Percentiles rank a stretch among this genome's conserved stretches.
phyloP scores from a whole-genome alignment of 2,888 invertebrate species.

The Phlogophora meticulosa region DNA sequence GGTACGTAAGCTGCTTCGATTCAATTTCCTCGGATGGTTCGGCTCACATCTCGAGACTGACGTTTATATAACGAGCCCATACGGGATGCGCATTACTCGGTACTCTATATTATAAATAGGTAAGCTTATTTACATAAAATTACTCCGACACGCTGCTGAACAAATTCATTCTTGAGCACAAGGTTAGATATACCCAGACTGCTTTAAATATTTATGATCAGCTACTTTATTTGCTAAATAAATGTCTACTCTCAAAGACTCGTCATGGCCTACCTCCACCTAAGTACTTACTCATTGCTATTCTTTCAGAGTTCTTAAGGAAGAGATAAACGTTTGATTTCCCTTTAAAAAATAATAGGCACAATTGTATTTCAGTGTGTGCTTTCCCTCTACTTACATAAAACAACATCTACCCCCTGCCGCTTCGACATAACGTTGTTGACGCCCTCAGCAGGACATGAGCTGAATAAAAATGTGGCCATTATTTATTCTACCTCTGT shows the following conservation, averaged over 20 bases:
- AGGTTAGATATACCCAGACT: slow-evolving; percentile 22
- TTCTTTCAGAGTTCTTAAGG: not conserved
- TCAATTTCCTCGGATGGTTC: slow-evolving; percentile 74
- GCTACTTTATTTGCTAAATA: slow-evolving; percentile 23
- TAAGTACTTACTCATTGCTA: not conserved
- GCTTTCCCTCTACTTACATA: slow-evolving; percentile 46
- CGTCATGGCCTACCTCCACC: not conserved
- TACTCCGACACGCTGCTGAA: slow-evolving; percentile 43
- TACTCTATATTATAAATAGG: slow-evolving; percentile 44
- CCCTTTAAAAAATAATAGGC: slow-evolving; percentile 38
- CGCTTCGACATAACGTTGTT: slow-evolving; percentile 62
- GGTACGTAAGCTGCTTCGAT: slow-evolving; percentile 74
- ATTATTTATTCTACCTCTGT: slow-evolving; percentile 78
- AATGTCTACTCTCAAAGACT: not conserved
- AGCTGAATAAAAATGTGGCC: slow-evolving; percentile 78
- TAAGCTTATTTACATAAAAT: slow-evolving; percentile 58
- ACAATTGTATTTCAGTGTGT: slow-evolving; percentile 51
- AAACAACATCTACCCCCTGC: slow-evolving; percentile 61
- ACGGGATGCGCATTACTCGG: slow-evolving; percentile 50
- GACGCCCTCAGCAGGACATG: slow-evolving; percentile 73
- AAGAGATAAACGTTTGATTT: slow-evolving; percentile 21
- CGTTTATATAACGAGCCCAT: slow-evolving; percentile 61
- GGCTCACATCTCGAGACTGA: slow-evolving; percentile 64
- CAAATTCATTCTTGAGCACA: slow-evolving; percentile 43
- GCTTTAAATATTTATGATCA: slow-evolving; percentile 44